Evolutionary conservation across 2,113 vertebrate genomes (phyloP).

Genomic region (Empidonax alnorum): DNA sequence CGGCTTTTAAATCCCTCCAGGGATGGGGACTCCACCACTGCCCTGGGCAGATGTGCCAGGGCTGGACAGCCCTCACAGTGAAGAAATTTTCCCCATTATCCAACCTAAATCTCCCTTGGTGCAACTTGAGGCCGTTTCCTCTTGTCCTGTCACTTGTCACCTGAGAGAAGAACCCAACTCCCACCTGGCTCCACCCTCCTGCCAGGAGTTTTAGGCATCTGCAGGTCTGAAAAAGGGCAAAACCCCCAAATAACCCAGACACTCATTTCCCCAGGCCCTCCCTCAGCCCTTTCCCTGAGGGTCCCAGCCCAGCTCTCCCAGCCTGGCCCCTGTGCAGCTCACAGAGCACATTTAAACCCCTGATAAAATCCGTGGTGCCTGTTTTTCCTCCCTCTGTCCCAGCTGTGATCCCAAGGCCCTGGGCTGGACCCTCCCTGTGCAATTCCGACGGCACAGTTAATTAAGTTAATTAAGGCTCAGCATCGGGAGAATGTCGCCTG

Average conservation of each 20-base stretch:
- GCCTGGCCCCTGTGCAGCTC: not conserved
- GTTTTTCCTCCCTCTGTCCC: not conserved
- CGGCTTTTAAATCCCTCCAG: not conserved
- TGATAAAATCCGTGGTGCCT: not conserved
- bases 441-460: not conserved
- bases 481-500: not conserved
- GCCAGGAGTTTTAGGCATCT: not conserved
- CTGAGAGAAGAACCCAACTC: not conserved
- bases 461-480: not conserved
- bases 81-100: not conserved
- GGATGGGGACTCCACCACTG: not conserved
- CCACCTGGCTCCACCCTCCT: not conserved
- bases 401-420: not conserved
- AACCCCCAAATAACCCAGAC: not conserved
- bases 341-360: not conserved
- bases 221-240: not conserved
- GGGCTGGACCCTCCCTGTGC: not conserved
- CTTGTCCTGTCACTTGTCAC: not conserved
- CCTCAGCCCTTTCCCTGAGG: not conserved
- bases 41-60: not conserved
- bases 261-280: not conserved
- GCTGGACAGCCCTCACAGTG: not conserved
- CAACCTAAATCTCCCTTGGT: not conserved
- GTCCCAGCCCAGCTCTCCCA: not conserved
- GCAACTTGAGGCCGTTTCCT: not conserved